phyloP scores from a whole-genome alignment of 2,797 vertebrate species.

The Darevskia mixta region DNA sequence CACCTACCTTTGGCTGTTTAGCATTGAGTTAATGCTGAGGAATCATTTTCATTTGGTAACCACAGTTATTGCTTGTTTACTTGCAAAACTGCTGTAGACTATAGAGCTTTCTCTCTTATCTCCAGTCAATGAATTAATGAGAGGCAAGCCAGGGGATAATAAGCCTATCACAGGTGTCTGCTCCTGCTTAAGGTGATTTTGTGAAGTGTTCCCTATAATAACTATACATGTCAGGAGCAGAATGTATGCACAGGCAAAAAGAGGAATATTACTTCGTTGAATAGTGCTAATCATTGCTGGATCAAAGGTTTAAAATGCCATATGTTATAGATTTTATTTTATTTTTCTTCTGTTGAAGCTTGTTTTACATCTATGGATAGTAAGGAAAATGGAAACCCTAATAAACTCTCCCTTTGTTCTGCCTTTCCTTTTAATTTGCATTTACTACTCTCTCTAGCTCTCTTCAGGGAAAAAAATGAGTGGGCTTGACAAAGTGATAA shows the following conservation, averaged over 20 bases:
- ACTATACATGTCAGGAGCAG: neutral
- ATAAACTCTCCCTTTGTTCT: slow-evolving; percentile 25
- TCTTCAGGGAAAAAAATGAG: slow-evolving; percentile 17
- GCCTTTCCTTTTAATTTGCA: slow-evolving; percentile 39
- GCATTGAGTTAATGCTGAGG: neutral
- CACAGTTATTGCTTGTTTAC: slow-evolving; percentile 22
- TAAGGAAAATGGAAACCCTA: neutral
- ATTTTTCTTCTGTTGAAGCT: neutral
- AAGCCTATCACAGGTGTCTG: neutral
- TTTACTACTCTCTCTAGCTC: slow-evolving; percentile 28
- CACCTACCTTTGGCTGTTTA: neutral
- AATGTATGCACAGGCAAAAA: neutral
- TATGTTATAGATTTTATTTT: neutral
- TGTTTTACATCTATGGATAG: slow-evolving; percentile 6
- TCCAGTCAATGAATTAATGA: neutral
- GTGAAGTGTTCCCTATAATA: neutral
- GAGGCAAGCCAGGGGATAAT: slow-evolving; percentile 6
- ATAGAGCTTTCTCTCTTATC: neutral
- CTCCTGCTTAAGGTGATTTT: neutral
- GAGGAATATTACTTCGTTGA: neutral
- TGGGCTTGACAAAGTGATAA: slow-evolving; percentile 41
- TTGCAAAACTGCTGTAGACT: neutral
- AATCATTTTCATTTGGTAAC: slow-evolving; percentile 16
- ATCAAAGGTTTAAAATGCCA: neutral
- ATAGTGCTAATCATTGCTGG: neutral